phyloP scores from a whole-genome alignment of 2,797 vertebrate genomes.

The Danio jaintianensis region DNA sequence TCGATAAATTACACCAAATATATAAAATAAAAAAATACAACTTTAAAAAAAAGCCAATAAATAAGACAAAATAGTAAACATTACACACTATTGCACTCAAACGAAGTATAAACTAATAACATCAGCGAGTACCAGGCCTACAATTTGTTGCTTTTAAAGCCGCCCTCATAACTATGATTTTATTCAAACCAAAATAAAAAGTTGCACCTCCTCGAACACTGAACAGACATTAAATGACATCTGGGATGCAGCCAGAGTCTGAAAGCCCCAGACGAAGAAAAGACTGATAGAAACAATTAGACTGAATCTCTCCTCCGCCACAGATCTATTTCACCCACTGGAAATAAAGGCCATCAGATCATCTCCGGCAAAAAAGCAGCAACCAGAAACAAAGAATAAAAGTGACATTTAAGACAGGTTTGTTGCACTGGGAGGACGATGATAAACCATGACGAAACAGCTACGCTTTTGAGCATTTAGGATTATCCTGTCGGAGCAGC shows the following conservation, averaged over 20 bases:
- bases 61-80: no score
- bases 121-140: no score
- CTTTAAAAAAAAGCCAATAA: no score
- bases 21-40: no score
- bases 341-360: slow-evolving; percentile 47
- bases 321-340: slow-evolving; percentile 34
- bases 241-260: slow-evolving; percentile 22
- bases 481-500: slow-evolving; percentile 12
- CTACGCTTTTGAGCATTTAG: not conserved
- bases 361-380: slow-evolving; percentile 35
- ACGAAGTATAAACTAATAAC: no score
- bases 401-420: slow-evolving; percentile 50
- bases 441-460: not conserved
- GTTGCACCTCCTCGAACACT: not conserved
- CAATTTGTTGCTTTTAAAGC: slow-evolving; percentile 1
- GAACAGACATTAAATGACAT: slow-evolving; percentile 35
- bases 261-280: slow-evolving; percentile 23
- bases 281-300: slow-evolving; percentile 45
- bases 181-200: not conserved
- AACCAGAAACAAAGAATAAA: slow-evolving; percentile 47
- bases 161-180: not conserved
- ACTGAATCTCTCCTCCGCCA: slow-evolving; percentile 30
- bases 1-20: no score
- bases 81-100: no score
- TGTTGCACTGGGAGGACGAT: slow-evolving; percentile 35